Percentiles rank a stretch among this genome's conserved stretches.
Conservation (phyloP, 2,113 vertebrate species). For the Pollachius pollachius region DNA sequence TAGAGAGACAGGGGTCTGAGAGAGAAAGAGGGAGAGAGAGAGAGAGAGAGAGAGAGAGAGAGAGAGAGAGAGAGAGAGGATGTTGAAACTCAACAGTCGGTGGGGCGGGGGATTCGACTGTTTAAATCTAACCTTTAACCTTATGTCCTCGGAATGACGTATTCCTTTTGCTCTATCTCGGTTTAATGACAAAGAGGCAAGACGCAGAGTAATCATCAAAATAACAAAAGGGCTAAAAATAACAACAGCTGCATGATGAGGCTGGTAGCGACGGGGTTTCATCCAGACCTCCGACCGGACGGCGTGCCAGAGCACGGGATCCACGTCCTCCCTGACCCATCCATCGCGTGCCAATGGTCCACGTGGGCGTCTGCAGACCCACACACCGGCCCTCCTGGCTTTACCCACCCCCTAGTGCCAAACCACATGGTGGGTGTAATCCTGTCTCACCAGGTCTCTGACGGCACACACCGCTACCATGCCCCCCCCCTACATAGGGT, state of each 20-base stretch:
- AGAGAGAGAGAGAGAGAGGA: no score
- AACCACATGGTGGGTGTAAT: neutral
- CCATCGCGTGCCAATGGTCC: constrained; percentile 5
- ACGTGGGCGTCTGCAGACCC: neutral
- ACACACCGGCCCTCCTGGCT: neutral
- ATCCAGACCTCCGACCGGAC: neutral
- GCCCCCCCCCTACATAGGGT: constrained; percentile 1
- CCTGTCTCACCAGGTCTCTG: neutral
- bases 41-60: no score
- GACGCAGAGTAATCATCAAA: neutral
- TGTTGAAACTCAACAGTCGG: no score
- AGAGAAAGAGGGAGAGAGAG: constrained; percentile 11
- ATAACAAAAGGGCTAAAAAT: neutral
- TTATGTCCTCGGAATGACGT: neutral
- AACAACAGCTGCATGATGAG: neutral
- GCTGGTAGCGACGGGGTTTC: neutral
- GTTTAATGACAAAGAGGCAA: neutral
- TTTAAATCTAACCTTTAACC: no score
- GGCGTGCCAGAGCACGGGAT: neutral
- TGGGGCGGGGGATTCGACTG: no score
- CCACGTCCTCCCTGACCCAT: constrained; percentile 9
- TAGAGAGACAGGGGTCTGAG: neutral
- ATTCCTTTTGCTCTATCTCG: neutral
- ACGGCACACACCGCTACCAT: neutral
- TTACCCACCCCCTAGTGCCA: neutral